Conservation (phyloP, 2,797 vertebrate genomes). For the Champsocephalus esox region DNA sequence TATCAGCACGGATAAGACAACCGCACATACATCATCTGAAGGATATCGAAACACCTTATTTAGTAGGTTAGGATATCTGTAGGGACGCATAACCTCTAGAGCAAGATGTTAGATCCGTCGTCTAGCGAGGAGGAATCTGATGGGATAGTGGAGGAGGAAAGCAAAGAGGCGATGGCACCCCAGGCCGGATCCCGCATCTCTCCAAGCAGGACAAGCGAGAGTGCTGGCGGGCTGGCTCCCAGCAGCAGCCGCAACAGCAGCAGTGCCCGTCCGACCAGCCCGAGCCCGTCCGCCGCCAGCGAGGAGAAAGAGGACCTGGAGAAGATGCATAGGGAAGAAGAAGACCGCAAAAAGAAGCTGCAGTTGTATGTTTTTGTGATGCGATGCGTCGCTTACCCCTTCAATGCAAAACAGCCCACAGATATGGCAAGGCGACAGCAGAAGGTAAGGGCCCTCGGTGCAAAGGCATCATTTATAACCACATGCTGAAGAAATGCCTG, state of each 20-base stretch:
- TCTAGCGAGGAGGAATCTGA: conserved; percentile 98
- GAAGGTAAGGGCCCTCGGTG: conserved; percentile 89
- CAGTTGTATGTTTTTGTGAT: conserved; percentile 99
- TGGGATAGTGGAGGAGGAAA: conserved; percentile 96
- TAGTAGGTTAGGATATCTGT: conserved; percentile 28
- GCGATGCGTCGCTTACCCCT: conserved; percentile 97
- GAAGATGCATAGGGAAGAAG: conserved; percentile 95
- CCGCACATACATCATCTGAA: background rate
- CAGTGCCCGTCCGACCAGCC: conserved; percentile 93
- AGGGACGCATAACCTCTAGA: conserved; percentile 51
- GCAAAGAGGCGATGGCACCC: conserved; percentile 92
- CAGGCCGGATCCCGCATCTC: conserved; percentile 91
- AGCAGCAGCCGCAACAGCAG: conserved; percentile 89
- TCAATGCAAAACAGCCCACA: conserved; percentile 99
- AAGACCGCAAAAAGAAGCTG: conserved; percentile 97
- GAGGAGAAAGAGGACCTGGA: conserved; percentile 98
- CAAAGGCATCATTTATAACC: conserved; percentile 63
- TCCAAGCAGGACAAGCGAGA: conserved; percentile 93
- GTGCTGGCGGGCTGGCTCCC: conserved; percentile 90
- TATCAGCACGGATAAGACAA: conserved; percentile 33
- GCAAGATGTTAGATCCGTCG: conserved; percentile 95
- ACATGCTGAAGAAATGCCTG: conserved; percentile 68
- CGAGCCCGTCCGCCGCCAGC: conserved; percentile 95
- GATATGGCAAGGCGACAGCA: conserved; percentile 99
- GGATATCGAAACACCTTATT: background rate